Evolutionary conservation across 1,140 invertebrate genomes (phyloP).

Genomic region (Drosophila sechellia): DNA sequence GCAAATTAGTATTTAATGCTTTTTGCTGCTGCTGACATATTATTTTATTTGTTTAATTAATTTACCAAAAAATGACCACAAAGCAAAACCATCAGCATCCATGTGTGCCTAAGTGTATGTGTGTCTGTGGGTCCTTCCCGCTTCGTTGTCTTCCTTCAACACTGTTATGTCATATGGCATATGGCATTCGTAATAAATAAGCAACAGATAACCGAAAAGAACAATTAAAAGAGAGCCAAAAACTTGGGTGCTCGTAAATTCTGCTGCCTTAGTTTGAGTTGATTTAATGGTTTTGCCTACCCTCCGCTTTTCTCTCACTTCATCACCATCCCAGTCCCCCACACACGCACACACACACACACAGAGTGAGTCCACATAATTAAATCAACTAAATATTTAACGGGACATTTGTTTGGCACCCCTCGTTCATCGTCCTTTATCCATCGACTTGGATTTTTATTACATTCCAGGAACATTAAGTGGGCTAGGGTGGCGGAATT

Average conservation of each 20-base stretch:
- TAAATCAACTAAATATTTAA: conserved; percentile 84
- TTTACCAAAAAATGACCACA: conserved; percentile 76
- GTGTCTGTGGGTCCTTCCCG: not conserved
- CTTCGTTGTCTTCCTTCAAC: conserved; percentile 1
- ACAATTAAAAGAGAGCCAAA: conserved; percentile 53
- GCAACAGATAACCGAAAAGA: conserved; percentile 73
- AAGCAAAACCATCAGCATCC: conserved; percentile 53
- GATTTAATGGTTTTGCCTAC: conserved; percentile 69
- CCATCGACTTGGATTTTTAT: conserved; percentile 70
- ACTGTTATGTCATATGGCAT: conserved; percentile 66
- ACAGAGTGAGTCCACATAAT: conserved; percentile 60
- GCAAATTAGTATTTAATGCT: conserved; percentile 83
- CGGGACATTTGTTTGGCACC: conserved; percentile 71
- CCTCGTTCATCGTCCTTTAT: conserved; percentile 27
- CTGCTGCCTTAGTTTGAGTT: conserved; percentile 66
- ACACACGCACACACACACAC: conserved; percentile 2
- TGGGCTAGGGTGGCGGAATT: conserved; percentile 36
- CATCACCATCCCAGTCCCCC: not conserved
- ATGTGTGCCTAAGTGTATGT: not conserved
- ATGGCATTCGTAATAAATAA: conserved; percentile 80
- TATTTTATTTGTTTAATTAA: conserved; percentile 83
- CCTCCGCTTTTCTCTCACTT: not conserved
- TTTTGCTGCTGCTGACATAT: conserved; percentile 78
- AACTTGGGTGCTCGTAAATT: conserved; percentile 65
- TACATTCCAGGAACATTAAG: conserved; percentile 73